These are phyloP conservation scores for Thunnus thynnus DNA, from an alignment of 2,113 vertebrate species.

Conservation along the genomic window DNA sequence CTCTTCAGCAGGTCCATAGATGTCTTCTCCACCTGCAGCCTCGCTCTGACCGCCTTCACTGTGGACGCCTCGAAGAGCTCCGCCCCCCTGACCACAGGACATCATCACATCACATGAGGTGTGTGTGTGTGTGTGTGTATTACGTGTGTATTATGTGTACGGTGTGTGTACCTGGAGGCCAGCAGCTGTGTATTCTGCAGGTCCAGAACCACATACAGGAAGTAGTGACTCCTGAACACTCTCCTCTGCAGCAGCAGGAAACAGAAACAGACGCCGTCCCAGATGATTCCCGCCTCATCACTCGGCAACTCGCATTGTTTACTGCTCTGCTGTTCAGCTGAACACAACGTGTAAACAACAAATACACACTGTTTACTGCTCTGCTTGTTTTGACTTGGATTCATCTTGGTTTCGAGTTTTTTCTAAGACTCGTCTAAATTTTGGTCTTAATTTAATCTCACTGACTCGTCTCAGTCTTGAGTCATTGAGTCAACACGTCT, in stretches of 20 bases:
- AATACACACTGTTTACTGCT: too few species aligned
- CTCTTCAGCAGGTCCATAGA: constrained; percentile 98
- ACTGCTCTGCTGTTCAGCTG: constrained; percentile 82
- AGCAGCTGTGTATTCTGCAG: constrained; percentile 94
- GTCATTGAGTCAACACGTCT: too few species aligned
- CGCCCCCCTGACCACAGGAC: constrained; percentile 87
- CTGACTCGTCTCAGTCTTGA: too few species aligned
- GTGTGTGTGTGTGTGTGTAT: constrained; percentile 85
- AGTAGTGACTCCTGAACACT: constrained; percentile 98
- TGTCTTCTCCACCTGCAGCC: constrained; percentile 95
- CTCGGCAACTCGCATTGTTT: constrained; percentile 92
- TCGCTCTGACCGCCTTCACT: constrained; percentile 94
- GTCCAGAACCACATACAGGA: constrained; percentile 95
- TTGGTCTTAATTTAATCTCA: too few species aligned
- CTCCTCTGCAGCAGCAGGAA: constrained; percentile 94
- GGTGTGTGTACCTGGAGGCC: constrained; percentile 90
- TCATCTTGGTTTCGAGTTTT: too few species aligned
- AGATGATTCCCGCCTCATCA: constrained; percentile 96
- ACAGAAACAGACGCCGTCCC: constrained; percentile 97
- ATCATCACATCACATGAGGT: background rate
- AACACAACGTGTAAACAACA: background rate
- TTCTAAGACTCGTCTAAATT: too few species aligned
- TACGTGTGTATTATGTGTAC: background rate
- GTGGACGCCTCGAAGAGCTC: constrained; percentile 96
- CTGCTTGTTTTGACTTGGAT: too few species aligned